These are phyloP conservation scores for Mystacornis crossleyi DNA, from an alignment of 2,113 vertebrate genomes.

Conservation along the genomic window DNA sequence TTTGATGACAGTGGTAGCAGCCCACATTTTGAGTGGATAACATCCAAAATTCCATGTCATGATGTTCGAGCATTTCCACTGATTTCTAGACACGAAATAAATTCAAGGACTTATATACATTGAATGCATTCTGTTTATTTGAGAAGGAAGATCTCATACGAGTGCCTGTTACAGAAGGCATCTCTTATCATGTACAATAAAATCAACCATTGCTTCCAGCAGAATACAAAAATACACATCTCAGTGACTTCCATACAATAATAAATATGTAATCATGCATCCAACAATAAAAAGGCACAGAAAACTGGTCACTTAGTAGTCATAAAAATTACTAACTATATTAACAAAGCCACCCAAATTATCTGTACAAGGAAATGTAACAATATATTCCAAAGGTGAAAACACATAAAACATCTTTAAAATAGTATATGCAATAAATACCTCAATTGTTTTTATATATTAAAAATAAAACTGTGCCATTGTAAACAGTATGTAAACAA, in stretches of 20 bases:
- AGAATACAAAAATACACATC: slow-evolving; percentile 99
- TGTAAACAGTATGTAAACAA: slow-evolving; percentile 99
- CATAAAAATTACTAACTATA: slow-evolving; percentile 97
- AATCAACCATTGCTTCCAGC: slow-evolving; percentile 89
- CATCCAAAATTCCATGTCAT: not conserved
- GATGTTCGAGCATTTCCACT: not conserved
- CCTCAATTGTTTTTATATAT: slow-evolving; percentile 87
- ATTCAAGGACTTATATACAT: slow-evolving; percentile 6
- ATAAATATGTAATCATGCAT: slow-evolving; percentile 98
- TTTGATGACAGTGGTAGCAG: not conserved
- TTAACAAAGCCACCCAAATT: slow-evolving; percentile 95
- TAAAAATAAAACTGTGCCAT: slow-evolving; percentile 94
- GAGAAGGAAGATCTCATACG: slow-evolving; percentile 89
- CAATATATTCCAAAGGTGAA: slow-evolving; percentile 99
- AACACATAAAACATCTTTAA: slow-evolving; percentile 96
- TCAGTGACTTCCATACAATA: slow-evolving; percentile 94
- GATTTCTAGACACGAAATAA: not conserved
- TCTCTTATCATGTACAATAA: slow-evolving; percentile 86
- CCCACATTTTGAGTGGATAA: not conserved
- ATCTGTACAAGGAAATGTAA: slow-evolving; percentile 95
- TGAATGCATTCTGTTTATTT: slow-evolving; percentile 94
- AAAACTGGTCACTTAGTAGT: slow-evolving; percentile 99
- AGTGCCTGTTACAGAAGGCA: slow-evolving; percentile 83
- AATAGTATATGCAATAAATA: slow-evolving; percentile 99
- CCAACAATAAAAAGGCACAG: slow-evolving; percentile 96